phyloP scores from a whole-genome alignment of 2,888 invertebrate species.

The Trachelus troglodyta region DNA sequence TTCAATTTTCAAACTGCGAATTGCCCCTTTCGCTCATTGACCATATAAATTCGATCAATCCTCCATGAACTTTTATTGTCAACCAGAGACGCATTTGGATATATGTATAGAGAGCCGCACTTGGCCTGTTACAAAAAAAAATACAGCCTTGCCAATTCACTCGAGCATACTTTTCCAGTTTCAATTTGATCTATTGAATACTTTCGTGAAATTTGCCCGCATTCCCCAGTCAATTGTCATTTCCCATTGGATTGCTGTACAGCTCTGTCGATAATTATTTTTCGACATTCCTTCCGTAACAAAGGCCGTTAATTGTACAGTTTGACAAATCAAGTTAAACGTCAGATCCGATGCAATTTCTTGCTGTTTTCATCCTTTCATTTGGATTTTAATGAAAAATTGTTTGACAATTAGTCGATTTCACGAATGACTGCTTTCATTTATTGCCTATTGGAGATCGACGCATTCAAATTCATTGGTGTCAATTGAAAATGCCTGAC shows the following conservation, averaged over 20 bases:
- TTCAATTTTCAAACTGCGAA: background rate
- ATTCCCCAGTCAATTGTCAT: background rate
- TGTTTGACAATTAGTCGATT: background rate
- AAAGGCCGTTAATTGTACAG: background rate
- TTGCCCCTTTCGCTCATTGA: background rate
- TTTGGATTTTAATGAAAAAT: background rate
- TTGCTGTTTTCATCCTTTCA: background rate
- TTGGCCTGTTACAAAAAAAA: background rate
- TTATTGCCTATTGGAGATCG: background rate
- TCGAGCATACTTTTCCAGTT: background rate
- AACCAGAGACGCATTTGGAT: background rate
- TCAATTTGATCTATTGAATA: background rate
- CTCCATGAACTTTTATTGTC: background rate
- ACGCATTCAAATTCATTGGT: background rate
- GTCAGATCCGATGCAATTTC: background rate
- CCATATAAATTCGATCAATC: background rate
- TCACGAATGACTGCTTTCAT: background rate
- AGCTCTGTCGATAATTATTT: background rate
- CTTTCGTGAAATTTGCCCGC: background rate
- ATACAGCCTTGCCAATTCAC: background rate
- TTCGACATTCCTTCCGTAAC: background rate
- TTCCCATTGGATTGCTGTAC: background rate
- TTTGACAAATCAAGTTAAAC: background rate
- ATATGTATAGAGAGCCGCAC: background rate
- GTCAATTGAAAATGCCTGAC: background rate